phyloP scores from a whole-genome alignment of 2,797 vertebrate genomes.

The Lycodopsis pacificus region DNA sequence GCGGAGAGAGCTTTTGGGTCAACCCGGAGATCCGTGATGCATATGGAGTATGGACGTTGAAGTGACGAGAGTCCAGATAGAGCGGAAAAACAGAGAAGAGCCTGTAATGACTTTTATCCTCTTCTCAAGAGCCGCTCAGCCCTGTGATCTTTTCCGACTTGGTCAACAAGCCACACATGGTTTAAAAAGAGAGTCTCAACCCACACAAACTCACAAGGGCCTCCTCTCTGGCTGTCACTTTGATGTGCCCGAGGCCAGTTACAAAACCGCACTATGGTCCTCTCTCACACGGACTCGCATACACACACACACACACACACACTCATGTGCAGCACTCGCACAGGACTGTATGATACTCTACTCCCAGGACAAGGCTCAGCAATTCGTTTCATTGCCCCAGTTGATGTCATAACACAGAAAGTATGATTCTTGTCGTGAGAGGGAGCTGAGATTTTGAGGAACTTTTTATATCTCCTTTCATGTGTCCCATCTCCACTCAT shows the following conservation, averaged over 20 bases:
- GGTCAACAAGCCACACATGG: slow-evolving; percentile 55
- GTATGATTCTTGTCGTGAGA: slow-evolving; percentile 21
- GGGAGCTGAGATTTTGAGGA: slow-evolving; percentile 12
- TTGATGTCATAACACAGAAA: slow-evolving; percentile 40
- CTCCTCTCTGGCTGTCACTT: slow-evolving; percentile 45
- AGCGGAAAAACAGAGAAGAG: slow-evolving; percentile 54
- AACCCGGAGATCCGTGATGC: slow-evolving; percentile 45
- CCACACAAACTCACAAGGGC: slow-evolving; percentile 33
- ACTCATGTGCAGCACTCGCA: slow-evolving; percentile 13
- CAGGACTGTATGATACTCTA: slow-evolving; percentile 16
- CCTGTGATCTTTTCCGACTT: slow-evolving; percentile 66
- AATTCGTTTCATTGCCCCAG: slow-evolving; percentile 53
- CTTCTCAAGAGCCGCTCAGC: slow-evolving; percentile 66
- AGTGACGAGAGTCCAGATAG: slow-evolving; percentile 52
- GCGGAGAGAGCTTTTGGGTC: slow-evolving; percentile 53
- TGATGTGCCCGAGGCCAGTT: slow-evolving; percentile 59
- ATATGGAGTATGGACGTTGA: slow-evolving; percentile 53
- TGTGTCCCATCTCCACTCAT: not conserved
- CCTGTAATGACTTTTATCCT: slow-evolving; percentile 73
- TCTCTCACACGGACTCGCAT: not conserved
- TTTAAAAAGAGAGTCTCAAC: slow-evolving; percentile 57
- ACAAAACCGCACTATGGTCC: slow-evolving; percentile 19
- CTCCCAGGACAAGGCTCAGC: slow-evolving; percentile 35
- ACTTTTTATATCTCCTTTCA: slow-evolving; percentile 15
- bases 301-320: slow-evolving; percentile 17